These are phyloP conservation scores for Megathymus violae DNA, from an alignment of 1,140 invertebrate genomes.

Conservation along the genomic window DNA sequence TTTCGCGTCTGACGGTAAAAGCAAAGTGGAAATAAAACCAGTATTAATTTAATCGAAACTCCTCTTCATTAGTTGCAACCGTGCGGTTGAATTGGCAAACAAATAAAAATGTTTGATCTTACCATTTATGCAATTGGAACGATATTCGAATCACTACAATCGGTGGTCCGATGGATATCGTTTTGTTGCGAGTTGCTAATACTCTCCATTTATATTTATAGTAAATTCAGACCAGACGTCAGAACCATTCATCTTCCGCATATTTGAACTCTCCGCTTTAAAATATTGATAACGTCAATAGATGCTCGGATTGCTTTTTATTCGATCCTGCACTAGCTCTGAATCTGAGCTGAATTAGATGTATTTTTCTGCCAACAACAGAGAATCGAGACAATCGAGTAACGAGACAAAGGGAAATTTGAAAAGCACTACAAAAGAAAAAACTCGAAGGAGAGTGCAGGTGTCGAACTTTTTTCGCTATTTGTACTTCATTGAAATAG, in stretches of 20 bases:
- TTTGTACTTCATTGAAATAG: conserved; percentile 28
- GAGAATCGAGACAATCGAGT: conserved; percentile 32
- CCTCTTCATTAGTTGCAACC: conserved; percentile 78
- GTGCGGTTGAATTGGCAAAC: conserved; percentile 73
- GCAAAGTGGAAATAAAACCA: conserved; percentile 69
- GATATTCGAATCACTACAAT: conserved; percentile 73
- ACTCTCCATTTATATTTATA: conserved; percentile 37
- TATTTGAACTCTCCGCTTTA: conserved; percentile 34
- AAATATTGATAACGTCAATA: conserved; percentile 37
- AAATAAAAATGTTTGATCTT: conserved; percentile 80
- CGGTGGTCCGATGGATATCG: conserved; percentile 40
- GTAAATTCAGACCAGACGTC: conserved; percentile 40
- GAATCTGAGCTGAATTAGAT: conserved; percentile 28
- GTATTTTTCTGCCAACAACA: conserved; percentile 30
- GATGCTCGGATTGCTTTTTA: conserved; percentile 30
- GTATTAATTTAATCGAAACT: conserved; percentile 79
- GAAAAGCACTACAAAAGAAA: conserved; percentile 33
- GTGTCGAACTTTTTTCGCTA: conserved; percentile 33
- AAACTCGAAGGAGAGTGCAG: conserved; percentile 32
- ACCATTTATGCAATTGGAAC: conserved; percentile 63
- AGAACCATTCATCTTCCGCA: conserved; percentile 38
- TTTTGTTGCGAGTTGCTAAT: conserved; percentile 35
- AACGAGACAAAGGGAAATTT: conserved; percentile 33
- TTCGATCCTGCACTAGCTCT: conserved; percentile 28
- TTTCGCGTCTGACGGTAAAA: conserved; percentile 49